These are phyloP conservation scores for Nemoura dubitans DNA, from an alignment of 2,888 invertebrate species.

Conservation along the genomic window DNA sequence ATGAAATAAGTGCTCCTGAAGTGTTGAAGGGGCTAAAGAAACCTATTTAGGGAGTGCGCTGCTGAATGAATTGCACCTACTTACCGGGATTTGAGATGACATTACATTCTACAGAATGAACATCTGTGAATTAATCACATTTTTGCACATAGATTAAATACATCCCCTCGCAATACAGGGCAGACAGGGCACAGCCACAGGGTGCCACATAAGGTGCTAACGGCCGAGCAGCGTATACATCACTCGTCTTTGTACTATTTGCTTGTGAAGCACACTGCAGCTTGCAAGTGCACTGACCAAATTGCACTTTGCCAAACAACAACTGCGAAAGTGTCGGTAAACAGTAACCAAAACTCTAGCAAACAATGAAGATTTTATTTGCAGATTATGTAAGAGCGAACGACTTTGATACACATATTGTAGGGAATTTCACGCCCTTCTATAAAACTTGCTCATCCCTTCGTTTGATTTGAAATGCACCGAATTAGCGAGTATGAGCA, in stretches of 20 bases:
- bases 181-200: no score
- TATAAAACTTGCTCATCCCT: slow-evolving; percentile 29
- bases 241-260: neutral
- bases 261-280: neutral
- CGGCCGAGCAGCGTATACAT: neutral
- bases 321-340: no score
- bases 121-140: slow-evolving; percentile 35
- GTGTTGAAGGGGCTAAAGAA: neutral
- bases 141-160: slow-evolving; percentile 26
- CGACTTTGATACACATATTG: neutral
- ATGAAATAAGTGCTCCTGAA: neutral
- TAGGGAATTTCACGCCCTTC: slow-evolving; percentile 17
- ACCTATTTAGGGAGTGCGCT: neutral
- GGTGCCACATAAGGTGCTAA: neutral
- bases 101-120: neutral
- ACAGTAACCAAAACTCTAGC: neutral
- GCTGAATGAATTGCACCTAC: neutral
- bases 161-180: slow-evolving; percentile 1
- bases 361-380: neutral
- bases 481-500: slow-evolving; percentile 27
- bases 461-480: slow-evolving; percentile 27
- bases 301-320: neutral
- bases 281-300: neutral
- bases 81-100: neutral
- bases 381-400: neutral